Evolutionary conservation across 2,888 invertebrate species (phyloP).

Genomic region (Drosophila borealis): DNA sequence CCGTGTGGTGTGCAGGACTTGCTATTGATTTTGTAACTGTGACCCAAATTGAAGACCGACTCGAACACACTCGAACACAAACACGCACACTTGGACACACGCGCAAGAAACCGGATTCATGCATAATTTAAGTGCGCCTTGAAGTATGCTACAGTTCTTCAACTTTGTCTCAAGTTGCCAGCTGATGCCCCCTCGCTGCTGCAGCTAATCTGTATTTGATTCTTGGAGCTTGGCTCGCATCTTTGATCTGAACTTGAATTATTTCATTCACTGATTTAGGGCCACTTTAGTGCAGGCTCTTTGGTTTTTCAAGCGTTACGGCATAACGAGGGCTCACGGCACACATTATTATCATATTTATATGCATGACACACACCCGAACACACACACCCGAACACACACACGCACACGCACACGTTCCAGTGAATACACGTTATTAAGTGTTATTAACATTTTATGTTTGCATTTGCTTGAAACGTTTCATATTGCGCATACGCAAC

Average conservation of each 20-base stretch:
- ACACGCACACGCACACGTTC: not conserved
- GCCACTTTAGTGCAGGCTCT: conserved; percentile 26
- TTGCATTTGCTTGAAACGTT: conserved; percentile 32
- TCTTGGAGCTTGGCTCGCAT: not conserved
- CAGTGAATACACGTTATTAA: conserved; percentile 33
- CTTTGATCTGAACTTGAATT: conserved; percentile 18
- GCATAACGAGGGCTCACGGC: not conserved
- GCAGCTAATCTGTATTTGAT: not conserved
- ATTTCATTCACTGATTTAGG: conserved; percentile 49
- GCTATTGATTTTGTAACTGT: conserved; percentile 71
- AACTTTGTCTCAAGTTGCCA: conserved; percentile 40
- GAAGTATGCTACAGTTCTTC: conserved; percentile 43
- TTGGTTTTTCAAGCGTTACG: conserved; percentile 7
- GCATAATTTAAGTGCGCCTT: conserved; percentile 62
- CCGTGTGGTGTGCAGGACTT: conserved; percentile 15
- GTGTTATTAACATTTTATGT: conserved; percentile 61
- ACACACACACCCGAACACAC: not conserved
- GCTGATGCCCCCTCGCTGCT: not conserved
- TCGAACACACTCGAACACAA: conserved; percentile 23
- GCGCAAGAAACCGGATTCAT: conserved; percentile 34
- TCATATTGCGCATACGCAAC: conserved; percentile 49
- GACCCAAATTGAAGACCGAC: conserved; percentile 59
- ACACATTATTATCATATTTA: conserved; percentile 24
- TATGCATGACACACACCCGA: not conserved
- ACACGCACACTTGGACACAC: conserved; percentile 7